Conservation (phyloP, 2,113 vertebrate species). For the Phylloscopus whistleri region DNA sequence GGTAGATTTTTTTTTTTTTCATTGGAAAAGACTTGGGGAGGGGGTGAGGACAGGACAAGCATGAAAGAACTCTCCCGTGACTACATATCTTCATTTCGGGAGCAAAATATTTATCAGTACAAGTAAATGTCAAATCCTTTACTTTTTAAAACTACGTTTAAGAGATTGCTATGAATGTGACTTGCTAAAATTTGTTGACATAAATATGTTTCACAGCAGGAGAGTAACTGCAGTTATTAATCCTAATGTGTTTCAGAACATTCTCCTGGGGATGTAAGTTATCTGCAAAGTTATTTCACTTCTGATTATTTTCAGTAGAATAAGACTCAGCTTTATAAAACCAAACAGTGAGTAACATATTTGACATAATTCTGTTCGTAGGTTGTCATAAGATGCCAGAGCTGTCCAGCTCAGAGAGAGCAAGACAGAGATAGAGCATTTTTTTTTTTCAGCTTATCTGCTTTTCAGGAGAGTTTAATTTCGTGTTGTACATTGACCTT, state of each 20-base stretch:
- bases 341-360: neutral
- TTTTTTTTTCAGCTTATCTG: neutral
- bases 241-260: neutral
- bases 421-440: neutral
- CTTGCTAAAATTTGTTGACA: neutral
- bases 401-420: neutral
- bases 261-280: neutral
- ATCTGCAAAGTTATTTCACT: constrained; percentile 6
- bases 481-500: neutral
- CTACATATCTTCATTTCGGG: neutral
- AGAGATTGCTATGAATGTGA: neutral
- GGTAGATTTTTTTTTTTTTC: neutral
- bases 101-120: neutral
- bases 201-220: neutral
- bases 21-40: neutral
- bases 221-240: neutral
- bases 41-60: neutral
- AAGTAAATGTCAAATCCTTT: neutral
- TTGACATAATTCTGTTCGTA: neutral
- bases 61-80: neutral
- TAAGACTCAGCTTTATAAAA: neutral
- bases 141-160: neutral
- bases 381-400: neutral
- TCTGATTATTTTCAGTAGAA: neutral
- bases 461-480: neutral